A percentile compares a stretch with the other conserved stretches of the same genome.
Conservation (phyloP, 2,113 vertebrate genomes). For the Lucifuga dentata region DNA sequence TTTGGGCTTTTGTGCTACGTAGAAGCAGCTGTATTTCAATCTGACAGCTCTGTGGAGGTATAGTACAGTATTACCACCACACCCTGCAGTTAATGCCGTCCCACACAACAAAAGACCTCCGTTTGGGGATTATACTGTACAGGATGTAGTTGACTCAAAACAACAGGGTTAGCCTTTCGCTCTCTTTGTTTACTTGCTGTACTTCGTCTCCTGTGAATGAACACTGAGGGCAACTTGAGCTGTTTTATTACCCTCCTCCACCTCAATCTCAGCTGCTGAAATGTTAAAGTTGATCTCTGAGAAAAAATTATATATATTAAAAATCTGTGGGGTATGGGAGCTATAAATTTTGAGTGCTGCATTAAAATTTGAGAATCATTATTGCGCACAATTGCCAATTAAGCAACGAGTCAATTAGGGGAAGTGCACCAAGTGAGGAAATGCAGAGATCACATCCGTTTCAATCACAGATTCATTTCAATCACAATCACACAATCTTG, state of each 20-base stretch:
- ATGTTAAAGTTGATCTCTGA: conserved; percentile 23
- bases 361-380: too few species aligned
- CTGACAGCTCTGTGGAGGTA: conserved; percentile 48
- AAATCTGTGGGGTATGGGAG: too few species aligned
- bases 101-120: conserved; percentile 59
- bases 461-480: too few species aligned
- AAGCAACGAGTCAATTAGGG: too few species aligned
- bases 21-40: conserved; percentile 37
- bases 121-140: conserved; percentile 59
- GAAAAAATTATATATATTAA: neutral
- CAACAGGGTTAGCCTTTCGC: conserved; percentile 61
- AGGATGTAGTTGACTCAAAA: conserved; percentile 62
- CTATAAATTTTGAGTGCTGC: too few species aligned
- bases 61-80: conserved; percentile 57
- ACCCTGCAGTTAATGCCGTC: conserved; percentile 47
- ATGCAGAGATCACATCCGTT: too few species aligned
- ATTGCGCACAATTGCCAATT: too few species aligned
- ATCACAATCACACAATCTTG: too few species aligned
- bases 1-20: conserved; percentile 16
- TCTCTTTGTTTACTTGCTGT: conserved; percentile 49
- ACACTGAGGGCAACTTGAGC: conserved; percentile 52
- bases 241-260: conserved; percentile 39
- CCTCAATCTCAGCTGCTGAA: conserved; percentile 22
- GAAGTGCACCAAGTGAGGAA: too few species aligned
- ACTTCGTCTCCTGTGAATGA: conserved; percentile 44